phyloP scores from a whole-genome alignment of 2,113 vertebrate genomes.

The Xenus cinereus region DNA sequence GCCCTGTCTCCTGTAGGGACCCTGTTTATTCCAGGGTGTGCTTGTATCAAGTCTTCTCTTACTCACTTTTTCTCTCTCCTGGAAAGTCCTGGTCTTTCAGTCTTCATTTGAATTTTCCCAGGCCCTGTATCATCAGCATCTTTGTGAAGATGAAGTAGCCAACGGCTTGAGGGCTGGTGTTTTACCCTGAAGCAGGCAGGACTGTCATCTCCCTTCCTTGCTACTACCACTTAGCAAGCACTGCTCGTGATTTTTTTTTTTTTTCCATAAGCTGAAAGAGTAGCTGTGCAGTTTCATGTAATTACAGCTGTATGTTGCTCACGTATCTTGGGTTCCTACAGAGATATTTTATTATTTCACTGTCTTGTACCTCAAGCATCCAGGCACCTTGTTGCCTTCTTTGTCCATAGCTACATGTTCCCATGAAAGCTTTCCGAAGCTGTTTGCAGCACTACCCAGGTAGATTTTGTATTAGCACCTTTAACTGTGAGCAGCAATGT shows the following conservation, averaged over 20 bases:
- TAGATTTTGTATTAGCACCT: background rate
- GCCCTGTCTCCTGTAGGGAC: background rate
- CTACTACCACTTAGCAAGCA: background rate
- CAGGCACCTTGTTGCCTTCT: background rate
- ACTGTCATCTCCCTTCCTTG: background rate
- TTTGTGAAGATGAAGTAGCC: background rate
- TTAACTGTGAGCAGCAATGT: background rate
- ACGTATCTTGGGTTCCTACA: background rate
- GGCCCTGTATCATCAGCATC: background rate
- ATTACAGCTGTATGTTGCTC: background rate
- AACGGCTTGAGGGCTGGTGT: background rate
- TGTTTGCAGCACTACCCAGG: background rate
- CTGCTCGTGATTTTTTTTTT: background rate
- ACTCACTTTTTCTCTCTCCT: background rate
- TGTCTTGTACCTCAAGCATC: background rate
- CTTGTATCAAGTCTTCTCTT: background rate
- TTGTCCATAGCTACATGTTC: accelerated
- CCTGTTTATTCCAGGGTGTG: background rate
- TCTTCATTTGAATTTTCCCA: background rate
- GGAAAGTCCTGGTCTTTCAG: background rate
- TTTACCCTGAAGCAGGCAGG: background rate
- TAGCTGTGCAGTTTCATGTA: background rate
- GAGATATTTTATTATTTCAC: background rate
- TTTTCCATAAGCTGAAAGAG: background rate
- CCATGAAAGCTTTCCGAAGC: background rate